Conservation (phyloP, 2,113 vertebrate species). For the Neolamprologus ventralis region DNA sequence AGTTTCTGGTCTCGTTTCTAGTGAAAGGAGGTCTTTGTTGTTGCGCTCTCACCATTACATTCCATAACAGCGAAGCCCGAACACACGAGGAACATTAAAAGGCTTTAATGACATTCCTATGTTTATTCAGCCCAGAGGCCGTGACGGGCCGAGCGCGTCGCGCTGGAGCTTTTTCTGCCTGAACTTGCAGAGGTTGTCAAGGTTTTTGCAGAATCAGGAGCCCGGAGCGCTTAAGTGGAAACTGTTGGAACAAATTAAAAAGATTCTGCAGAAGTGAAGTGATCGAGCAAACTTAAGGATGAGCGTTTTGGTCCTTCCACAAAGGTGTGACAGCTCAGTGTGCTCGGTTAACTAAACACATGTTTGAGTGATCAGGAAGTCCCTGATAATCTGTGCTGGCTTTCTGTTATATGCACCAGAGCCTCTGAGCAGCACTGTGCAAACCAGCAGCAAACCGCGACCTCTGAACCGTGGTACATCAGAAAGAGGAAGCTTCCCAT, state of each 20-base stretch:
- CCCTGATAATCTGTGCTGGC: not conserved
- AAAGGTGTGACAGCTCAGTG: not conserved
- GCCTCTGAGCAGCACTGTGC: not conserved
- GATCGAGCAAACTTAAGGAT: not conserved
- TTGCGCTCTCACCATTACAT: not conserved
- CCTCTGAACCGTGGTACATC: fast-evolving
- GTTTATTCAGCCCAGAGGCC: not conserved
- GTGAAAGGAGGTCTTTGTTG: conserved; percentile 25
- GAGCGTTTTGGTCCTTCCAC: not conserved
- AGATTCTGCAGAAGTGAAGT: not conserved
- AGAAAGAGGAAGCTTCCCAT: not conserved
- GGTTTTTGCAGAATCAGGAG: not conserved
- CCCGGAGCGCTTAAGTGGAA: not conserved
- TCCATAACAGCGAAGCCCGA: not conserved
- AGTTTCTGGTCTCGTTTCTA: not conserved
- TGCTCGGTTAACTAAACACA: not conserved
- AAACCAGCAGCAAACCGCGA: not conserved
- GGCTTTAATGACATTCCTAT: conserved; percentile 33
- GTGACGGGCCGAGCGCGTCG: not conserved
- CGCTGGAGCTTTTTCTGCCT: not conserved
- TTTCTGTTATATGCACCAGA: not conserved
- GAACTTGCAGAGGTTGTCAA: not conserved
- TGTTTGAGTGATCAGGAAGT: not conserved
- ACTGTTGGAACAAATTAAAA: not conserved
- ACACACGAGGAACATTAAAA: not conserved